These are phyloP conservation scores for Astropecten irregularis DNA, from an alignment of 53 echinoderm and acorn worm genomes.

Conservation along the genomic window DNA sequence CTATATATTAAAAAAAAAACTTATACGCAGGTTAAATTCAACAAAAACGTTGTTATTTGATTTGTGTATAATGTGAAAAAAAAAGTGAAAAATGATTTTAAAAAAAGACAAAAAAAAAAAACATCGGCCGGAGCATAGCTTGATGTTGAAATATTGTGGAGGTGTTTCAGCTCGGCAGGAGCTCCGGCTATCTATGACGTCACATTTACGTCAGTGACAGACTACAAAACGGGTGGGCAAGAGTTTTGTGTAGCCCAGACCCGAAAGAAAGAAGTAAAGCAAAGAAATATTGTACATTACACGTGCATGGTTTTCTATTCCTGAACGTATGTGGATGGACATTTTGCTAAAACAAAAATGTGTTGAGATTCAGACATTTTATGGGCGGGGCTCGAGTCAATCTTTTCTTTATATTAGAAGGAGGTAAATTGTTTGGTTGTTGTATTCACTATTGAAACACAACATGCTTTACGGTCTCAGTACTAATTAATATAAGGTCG, in stretches of 20 bases:
- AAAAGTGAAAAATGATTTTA: conserved; percentile 9
- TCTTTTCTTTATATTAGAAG: too few relatives aligned
- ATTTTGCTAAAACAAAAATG: too few relatives aligned
- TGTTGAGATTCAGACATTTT: too few relatives aligned
- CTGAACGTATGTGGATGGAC: too few relatives aligned
- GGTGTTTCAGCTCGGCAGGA: conserved; percentile 54
- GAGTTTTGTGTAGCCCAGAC: not conserved
- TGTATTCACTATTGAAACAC: too few relatives aligned
- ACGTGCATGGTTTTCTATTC: too few relatives aligned
- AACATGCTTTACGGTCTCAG: too few relatives aligned
- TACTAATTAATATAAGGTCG: too few relatives aligned
- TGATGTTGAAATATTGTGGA: conserved; percentile 62
- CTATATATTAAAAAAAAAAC: not conserved
- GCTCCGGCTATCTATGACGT: conserved; percentile 52
- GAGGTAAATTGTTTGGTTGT: too few relatives aligned
- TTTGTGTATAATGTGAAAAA: not conserved
- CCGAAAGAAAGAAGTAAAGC: too few relatives aligned
- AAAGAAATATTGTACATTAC: too few relatives aligned
- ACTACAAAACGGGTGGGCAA: not conserved
- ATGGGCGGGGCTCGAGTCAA: too few relatives aligned
- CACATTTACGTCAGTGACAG: conserved; percentile 16
- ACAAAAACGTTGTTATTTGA: not conserved
- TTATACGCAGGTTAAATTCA: not conserved
- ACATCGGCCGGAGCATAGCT: conserved; percentile 31
- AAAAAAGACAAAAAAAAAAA: conserved; percentile 22